Evolutionary conservation across 2,888 invertebrate species (phyloP).

Genomic region (Perizoma affinitatum): DNA sequence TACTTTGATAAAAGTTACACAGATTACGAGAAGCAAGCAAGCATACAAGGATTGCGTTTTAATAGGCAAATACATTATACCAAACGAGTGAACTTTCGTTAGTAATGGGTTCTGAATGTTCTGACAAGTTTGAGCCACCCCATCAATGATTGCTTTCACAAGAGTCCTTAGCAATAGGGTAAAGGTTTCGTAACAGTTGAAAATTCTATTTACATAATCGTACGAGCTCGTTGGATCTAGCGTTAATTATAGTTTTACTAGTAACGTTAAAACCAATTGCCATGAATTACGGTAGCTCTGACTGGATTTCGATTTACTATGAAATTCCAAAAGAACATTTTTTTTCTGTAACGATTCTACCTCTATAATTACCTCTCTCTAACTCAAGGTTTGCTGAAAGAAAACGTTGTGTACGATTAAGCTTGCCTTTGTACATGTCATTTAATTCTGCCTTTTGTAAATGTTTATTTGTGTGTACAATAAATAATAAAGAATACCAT

Average conservation of each 20-base stretch:
- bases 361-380: too few species aligned
- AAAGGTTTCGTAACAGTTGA: constrained; percentile 10
- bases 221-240: constrained; percentile 11
- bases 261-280: constrained; percentile 8
- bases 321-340: constrained; percentile 5
- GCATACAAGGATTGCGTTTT: constrained; percentile 16
- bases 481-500: too few species aligned
- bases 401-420: too few species aligned
- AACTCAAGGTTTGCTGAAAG: too few species aligned
- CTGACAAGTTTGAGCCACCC: constrained; percentile 25
- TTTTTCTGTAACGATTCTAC: too few species aligned
- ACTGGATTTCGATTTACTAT: neutral
- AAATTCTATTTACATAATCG: constrained; percentile 22
- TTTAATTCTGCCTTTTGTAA: too few species aligned
- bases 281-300: neutral
- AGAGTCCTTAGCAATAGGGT: constrained; percentile 22
- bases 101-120: constrained; percentile 27
- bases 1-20: neutral
- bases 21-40: constrained; percentile 9
- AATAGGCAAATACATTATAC: constrained; percentile 23
- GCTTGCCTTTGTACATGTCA: too few species aligned
- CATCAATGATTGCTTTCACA: constrained; percentile 29
- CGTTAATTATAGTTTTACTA: constrained; percentile 10
- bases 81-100: constrained; percentile 29
- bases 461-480: too few species aligned